A percentile compares a stretch with the other conserved stretches of the same genome.
These are phyloP conservation scores for Danio rerio DNA, from an alignment of 2,113 vertebrate species.

Conservation along the genomic window DNA sequence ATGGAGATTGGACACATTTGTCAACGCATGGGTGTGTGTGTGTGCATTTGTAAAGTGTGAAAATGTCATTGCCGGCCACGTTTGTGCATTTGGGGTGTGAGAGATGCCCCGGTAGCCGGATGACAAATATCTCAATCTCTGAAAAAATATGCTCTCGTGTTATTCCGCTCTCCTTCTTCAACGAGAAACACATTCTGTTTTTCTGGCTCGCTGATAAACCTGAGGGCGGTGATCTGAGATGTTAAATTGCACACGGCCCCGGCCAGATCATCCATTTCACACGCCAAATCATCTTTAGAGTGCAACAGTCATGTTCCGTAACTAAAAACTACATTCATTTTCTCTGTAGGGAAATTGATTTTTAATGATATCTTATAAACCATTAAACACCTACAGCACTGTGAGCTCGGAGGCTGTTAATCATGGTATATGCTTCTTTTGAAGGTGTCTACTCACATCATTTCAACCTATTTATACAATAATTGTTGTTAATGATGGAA, in stretches of 20 bases:
- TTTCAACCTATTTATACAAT: too few species aligned
- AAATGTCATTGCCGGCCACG: constrained; percentile 13
- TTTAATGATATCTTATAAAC: too few species aligned
- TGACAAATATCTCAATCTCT: constrained; percentile 47
- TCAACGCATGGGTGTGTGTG: constrained; percentile 29
- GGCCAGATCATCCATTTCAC: constrained; percentile 12
- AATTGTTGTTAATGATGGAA: too few species aligned
- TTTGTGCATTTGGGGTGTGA: constrained; percentile 21
- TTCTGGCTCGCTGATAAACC: constrained; percentile 16
- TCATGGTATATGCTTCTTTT: background rate
- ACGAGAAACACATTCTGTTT: constrained; percentile 22
- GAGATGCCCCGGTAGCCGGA: constrained; percentile 20
- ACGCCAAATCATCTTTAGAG: background rate
- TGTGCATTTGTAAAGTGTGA: constrained; percentile 23
- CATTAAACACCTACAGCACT: too few species aligned
- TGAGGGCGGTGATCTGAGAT: constrained; percentile 23
- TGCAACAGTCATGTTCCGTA: too few species aligned
- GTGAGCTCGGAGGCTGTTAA: too few species aligned
- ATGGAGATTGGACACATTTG: constrained; percentile 44
- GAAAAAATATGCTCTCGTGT: constrained; percentile 17
- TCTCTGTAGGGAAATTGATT: too few species aligned
- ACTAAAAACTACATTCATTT: too few species aligned
- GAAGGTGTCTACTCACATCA: background rate
- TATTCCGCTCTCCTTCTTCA: constrained; percentile 17
- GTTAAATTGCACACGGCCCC: constrained; percentile 1